Evolutionary conservation across 64 coral and sea anemone genomes (phyloP).

Genomic region (Dendronephthya gigantea): DNA sequence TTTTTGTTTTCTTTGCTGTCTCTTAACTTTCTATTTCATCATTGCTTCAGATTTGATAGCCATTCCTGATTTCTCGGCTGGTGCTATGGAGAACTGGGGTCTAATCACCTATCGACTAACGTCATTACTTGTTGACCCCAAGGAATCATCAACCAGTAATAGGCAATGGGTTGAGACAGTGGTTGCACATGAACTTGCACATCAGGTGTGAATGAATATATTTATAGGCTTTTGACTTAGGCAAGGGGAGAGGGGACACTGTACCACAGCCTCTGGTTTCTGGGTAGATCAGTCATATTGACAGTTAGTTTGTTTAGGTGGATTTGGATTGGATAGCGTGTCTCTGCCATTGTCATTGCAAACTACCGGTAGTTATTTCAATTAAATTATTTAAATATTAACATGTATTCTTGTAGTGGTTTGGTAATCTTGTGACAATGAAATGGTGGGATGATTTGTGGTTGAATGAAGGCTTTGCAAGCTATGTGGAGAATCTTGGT

Average conservation of each 20-base stretch:
- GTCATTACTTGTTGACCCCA: slow-evolving; percentile 64
- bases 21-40: not conserved
- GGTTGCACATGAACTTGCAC: slow-evolving; percentile 88
- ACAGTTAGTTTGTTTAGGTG: no score
- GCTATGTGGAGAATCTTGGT: slow-evolving; percentile 39
- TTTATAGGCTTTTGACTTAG: no score
- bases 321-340: not conserved
- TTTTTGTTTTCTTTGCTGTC: not conserved
- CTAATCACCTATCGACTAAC: slow-evolving; percentile 89
- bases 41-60: slow-evolving; percentile 86
- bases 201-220: slow-evolving; percentile 36
- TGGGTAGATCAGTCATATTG: not conserved
- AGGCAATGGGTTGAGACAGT: slow-evolving; percentile 86
- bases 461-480: slow-evolving; percentile 85
- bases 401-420: slow-evolving; percentile 43
- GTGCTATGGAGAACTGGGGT: slow-evolving; percentile 99
- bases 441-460: slow-evolving; percentile 89
- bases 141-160: slow-evolving; percentile 64
- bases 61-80: slow-evolving; percentile 85
- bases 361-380: no score
- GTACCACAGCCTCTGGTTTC: no score
- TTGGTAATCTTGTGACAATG: slow-evolving; percentile 76
- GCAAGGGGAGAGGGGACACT: no score
- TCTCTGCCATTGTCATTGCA: no score
- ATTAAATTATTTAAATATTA: not conserved